Conservation (phyloP, 2,888 invertebrate species). For the Hofmannophila pseudospretella region DNA sequence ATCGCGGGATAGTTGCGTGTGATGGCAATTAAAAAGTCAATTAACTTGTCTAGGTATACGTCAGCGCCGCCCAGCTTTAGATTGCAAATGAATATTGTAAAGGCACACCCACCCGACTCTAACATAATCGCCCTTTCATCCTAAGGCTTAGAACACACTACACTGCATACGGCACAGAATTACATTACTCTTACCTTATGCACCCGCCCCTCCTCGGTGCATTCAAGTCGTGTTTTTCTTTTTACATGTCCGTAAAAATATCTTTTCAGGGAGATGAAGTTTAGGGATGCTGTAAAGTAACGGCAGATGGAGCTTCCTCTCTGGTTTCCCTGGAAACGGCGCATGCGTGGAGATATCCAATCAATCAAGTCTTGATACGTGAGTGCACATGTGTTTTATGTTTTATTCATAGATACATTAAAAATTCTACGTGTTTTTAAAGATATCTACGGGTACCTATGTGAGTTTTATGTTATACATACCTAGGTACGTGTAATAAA, state of each 20-base stretch:
- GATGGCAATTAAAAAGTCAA: too few species aligned
- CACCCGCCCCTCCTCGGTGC: neutral
- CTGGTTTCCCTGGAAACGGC: slow-evolving; percentile 43
- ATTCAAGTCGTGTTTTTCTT: neutral
- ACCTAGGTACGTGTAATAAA: too few species aligned
- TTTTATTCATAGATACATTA: too few species aligned
- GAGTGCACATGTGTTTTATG: too few species aligned
- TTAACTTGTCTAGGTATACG: too few species aligned
- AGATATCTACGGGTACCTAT: neutral
- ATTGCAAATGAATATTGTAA: slow-evolving; percentile 28
- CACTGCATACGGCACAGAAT: too few species aligned
- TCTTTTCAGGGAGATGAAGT: neutral
- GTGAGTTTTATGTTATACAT: too few species aligned
- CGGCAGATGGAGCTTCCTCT: slow-evolving; percentile 48
- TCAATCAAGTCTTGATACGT: too few species aligned
- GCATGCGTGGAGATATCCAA: slow-evolving; percentile 47
- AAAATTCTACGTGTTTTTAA: too few species aligned
- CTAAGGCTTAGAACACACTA: too few species aligned
- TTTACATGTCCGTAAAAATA: neutral
- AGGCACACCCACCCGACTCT: neutral
- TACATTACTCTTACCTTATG: neutral
- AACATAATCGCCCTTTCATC: too few species aligned
- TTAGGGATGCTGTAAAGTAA: slow-evolving; percentile 43
- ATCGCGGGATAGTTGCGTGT: too few species aligned
- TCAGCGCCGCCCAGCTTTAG: slow-evolving; percentile 37